These are phyloP conservation scores for Centropyge bicolor DNA, from an alignment of 2,797 vertebrate genomes.

Conservation along the genomic window DNA sequence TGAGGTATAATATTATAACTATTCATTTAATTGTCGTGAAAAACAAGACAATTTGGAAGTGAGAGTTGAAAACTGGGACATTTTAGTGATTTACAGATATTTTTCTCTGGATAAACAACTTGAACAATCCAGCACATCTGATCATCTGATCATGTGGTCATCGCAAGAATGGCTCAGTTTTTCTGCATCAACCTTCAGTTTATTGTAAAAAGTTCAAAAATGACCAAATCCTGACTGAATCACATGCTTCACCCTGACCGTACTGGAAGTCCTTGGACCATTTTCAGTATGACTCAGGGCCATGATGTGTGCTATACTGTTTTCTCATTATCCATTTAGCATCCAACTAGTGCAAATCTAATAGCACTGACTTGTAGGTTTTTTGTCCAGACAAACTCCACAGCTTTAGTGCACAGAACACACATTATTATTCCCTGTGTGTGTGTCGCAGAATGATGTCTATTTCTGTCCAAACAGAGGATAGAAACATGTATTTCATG, in stretches of 20 bases:
- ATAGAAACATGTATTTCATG: neutral
- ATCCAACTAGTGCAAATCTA: constrained; percentile 24
- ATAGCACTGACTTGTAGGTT: constrained; percentile 19
- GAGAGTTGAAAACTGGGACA: too few species aligned
- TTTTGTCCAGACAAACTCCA: neutral
- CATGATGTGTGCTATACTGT: neutral
- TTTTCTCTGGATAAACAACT: too few species aligned
- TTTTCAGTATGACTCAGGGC: neutral
- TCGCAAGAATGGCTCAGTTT: neutral
- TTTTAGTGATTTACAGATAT: too few species aligned
- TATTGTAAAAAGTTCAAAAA: too few species aligned
- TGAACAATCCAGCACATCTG: too few species aligned
- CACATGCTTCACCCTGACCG: constrained; percentile 2
- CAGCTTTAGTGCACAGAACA: neutral
- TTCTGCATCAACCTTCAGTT: neutral
- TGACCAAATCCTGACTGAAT: neutral
- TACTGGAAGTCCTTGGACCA: neutral
- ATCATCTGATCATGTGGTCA: too few species aligned
- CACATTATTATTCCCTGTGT: neutral
- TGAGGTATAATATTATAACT: too few species aligned
- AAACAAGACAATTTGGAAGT: too few species aligned
- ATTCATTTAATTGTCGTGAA: too few species aligned
- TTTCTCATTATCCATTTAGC: constrained; percentile 40
- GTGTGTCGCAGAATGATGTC: neutral
- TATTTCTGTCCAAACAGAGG: neutral